phyloP scores from a whole-genome alignment of 2,113 vertebrate species.

The Nothoprocta perdicaria region DNA sequence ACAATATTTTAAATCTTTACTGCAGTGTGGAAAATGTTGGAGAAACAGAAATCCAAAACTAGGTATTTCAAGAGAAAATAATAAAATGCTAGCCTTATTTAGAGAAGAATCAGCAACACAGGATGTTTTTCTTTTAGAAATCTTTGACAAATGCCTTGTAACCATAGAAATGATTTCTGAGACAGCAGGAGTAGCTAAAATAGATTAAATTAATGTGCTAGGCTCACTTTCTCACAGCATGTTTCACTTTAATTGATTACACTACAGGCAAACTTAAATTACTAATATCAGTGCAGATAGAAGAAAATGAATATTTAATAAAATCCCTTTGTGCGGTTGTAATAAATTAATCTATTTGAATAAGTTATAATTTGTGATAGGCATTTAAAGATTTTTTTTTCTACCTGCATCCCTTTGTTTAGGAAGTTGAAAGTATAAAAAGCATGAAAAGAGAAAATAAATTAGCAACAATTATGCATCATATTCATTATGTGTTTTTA shows the following conservation, averaged over 20 bases:
- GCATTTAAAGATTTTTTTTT: conserved; percentile 47
- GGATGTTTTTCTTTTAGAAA: conserved; percentile 69
- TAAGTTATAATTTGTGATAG: conserved; percentile 62
- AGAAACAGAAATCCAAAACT: background rate
- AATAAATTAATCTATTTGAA: conserved; percentile 71
- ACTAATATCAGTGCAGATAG: conserved; percentile 73
- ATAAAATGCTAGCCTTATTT: conserved; percentile 50
- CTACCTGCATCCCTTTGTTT: background rate
- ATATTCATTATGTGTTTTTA: conserved; percentile 3
- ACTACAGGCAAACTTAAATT: conserved; percentile 77
- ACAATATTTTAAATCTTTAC: background rate
- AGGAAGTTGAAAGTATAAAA: conserved; percentile 12
- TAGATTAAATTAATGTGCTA: conserved; percentile 79
- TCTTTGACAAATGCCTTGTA: conserved; percentile 75
- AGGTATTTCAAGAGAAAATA: conserved; percentile 21
- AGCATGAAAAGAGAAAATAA: background rate
- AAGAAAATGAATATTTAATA: conserved; percentile 81
- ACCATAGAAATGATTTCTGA: conserved; percentile 77
- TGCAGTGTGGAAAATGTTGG: background rate
- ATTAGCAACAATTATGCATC: conserved; percentile 13
- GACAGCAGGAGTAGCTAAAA: conserved; percentile 79
- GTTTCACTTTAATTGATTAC: conserved; percentile 81
- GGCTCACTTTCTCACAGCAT: conserved; percentile 74
- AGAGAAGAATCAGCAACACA: conserved; percentile 20
- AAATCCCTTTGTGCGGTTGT: conserved; percentile 52